Base-by-base conservation (phyloP, 2,888 invertebrate genomes). In the Zaprionus lineosus region DNA sequence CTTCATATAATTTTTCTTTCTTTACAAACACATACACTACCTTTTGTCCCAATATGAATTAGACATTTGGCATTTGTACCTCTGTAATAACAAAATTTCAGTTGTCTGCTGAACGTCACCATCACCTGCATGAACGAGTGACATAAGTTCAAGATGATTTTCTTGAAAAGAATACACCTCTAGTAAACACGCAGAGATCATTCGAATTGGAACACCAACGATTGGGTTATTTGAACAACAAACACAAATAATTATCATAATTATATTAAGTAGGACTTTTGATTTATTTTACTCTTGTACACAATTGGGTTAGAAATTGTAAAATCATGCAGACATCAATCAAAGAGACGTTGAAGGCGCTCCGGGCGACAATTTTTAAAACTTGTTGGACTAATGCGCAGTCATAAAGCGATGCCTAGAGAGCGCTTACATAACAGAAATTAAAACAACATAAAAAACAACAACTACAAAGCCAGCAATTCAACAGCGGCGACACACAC, bases 281-380 rank as follows among this genome's bases (percentile, higher is more conserved):
- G 16, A 3, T 12, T 4, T 8, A 7, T 19, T 44, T 21, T 43
- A 16, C 11, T 28, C 1, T 48, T 52, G 36, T 31, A 21, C 33
- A 64, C 74, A 78, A 78, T 78, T 76, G 75, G 76, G 59, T 76
- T 70, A 51, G 55, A 76, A 76, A 67, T 79, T 63, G 61, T 63
- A 70, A 33, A 78, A 66, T 77, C 82, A 77, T 61, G 75, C 78
- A 7, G 3, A 21, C 7, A 78, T 78, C 75, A 82, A 78, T 77
- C 82, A 77, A 77, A 77, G 73, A 60, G 43, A 65, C 82, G 82
- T 77, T 82, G 73, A 70, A 78, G 66, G 41, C 72, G 61, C 69
- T 70, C 62, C 12, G 52, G 47, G 71, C 71, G 61, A 73, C 75
- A 59, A 73, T 73, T 78, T 72, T 2, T n/a, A n/a, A 61, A 31